These are phyloP conservation scores for Kobus ellipsiprymnus DNA, from an alignment of 2,113 vertebrate species.

Conservation along the genomic window DNA sequence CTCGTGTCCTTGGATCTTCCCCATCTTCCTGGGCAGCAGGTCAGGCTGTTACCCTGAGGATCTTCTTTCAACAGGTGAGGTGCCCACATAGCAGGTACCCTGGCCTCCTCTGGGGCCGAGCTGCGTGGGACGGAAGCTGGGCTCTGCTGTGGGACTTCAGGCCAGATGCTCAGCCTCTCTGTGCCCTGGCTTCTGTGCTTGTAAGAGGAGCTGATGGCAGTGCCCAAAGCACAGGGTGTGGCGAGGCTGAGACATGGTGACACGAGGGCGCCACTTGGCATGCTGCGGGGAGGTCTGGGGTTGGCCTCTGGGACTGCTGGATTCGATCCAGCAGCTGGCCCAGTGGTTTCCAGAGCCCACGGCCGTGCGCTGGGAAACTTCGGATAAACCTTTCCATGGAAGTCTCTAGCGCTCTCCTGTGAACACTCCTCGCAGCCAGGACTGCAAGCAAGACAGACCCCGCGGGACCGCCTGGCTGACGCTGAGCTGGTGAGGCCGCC, in stretches of 20 bases:
- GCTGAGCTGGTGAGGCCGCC: background rate
- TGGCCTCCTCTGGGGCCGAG: background rate
- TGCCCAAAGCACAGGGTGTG: accelerated
- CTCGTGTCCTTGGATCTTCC: accelerated
- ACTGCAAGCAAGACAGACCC: background rate
- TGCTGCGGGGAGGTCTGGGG: accelerated
- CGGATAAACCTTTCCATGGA: background rate
- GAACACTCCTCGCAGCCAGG: background rate
- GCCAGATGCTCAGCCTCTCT: background rate
- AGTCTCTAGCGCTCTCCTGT: background rate
- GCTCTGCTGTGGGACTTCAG: background rate
- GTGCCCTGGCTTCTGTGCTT: background rate
- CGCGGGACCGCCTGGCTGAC: accelerated
- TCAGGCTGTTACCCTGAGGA: background rate
- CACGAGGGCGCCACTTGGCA: accelerated
- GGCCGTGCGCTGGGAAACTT: accelerated
- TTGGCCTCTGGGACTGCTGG: accelerated
- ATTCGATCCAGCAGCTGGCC: accelerated
- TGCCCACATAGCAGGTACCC: accelerated
- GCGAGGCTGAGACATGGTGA: background rate
- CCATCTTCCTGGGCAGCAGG: background rate
- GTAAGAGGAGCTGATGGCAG: background rate
- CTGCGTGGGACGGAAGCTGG: background rate
- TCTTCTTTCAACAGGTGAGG: no score
- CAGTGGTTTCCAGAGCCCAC: background rate